Base-by-base conservation (phyloP, 2,113 vertebrate species). In the Alaudala cheleensis region DNA sequence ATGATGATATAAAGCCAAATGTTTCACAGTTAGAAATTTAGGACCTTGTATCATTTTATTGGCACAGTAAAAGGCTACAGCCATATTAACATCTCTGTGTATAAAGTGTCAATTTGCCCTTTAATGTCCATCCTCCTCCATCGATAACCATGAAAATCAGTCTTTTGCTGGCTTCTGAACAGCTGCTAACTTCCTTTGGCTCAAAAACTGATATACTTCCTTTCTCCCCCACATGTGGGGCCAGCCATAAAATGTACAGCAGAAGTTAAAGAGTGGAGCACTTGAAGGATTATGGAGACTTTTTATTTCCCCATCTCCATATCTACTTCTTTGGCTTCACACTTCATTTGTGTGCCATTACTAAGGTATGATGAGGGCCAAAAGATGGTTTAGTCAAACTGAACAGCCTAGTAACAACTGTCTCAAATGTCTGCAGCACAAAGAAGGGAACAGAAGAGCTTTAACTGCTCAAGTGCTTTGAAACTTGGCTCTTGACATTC, bases 21-120 rank as follows among this genome's bases (percentile, higher is more conserved):
- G 51, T 62, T 89, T 84, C 83, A 54, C 40, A 72, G 40, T 45
- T 91, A 69, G 31, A 76, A 81, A 96, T 91, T 79, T 85, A 93
- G 26, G 57, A 53, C 3, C 2, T 1, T 42, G 16, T 79, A 79
- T 65, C 57, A 74, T 88, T 95, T 93, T 79, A 95, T 3, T 81
- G 57, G 93, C 40, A 90, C 45, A 76, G 33, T 88, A 94, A 96
- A 92, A 93, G 18, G n/a, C 77, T 84, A 60, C 5, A 79, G 70
- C 72, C 57, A 54, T 50, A 50, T 84, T 84, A 95, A 84, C 49
- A 71, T 44, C 14, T 72, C 56, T 69, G 28, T 29, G 29, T 72
- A 87, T 81, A 53, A 95, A 92, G 65, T 40, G 25, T n/a, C 64
- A 70, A 82, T 90, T 62, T 93, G 51, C 44, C 76, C 89, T 92